A percentile compares a stretch with the other conserved stretches of the same genome.
Conservation (phyloP, 2,113 vertebrate species). For the Nesogale talazaci region DNA sequence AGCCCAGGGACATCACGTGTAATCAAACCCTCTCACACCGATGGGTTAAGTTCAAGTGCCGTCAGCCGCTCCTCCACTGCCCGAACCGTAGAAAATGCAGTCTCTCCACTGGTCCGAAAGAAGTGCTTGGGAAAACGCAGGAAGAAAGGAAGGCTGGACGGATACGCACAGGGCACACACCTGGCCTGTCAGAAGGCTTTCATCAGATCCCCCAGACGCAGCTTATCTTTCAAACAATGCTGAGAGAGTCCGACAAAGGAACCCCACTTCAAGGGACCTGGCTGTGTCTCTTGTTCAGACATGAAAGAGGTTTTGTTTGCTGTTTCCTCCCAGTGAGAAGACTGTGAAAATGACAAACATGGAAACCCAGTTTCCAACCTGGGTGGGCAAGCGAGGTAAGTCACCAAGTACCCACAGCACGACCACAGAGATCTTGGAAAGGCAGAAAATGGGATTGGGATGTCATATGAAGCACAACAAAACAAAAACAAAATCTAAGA, state of each 20-base stretch:
- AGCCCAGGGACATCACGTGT: fast-evolving
- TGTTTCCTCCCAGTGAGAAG: background rate
- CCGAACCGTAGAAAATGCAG: background rate
- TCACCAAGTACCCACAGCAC: background rate
- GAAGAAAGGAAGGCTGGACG: background rate
- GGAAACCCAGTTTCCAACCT: background rate
- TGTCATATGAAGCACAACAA: background rate
- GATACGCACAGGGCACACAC: background rate
- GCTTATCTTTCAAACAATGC: background rate
- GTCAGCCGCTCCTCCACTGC: background rate
- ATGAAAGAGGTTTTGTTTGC: background rate
- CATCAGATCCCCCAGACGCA: background rate
- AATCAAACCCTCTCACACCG: background rate
- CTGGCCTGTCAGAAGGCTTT: background rate
- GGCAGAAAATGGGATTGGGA: background rate
- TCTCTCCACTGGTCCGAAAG: background rate
- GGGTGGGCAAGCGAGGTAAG: background rate
- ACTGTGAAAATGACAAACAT: background rate
- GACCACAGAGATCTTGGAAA: background rate
- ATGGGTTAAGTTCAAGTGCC: background rate
- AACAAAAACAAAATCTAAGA: background rate
- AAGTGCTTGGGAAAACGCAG: constrained; percentile 20
- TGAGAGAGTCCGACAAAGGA: background rate
- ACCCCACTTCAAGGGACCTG: background rate
- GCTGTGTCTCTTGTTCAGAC: background rate